Conservation (phyloP, 2,113 vertebrate genomes). For the Gyps fulvus region DNA sequence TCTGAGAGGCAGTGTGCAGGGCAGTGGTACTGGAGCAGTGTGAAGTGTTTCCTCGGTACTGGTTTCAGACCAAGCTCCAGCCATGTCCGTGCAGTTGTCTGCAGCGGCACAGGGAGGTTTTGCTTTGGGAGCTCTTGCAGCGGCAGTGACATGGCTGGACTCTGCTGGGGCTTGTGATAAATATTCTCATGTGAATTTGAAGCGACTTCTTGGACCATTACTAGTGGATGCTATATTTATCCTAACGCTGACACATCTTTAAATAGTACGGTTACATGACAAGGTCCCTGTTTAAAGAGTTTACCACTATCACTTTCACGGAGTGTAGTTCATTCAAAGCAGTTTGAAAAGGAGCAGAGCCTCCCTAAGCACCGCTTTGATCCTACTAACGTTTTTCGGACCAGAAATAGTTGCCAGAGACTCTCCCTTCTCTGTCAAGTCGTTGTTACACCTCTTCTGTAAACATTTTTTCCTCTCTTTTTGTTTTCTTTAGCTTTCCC, state of each 20-base stretch:
- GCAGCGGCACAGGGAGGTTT: rapidly evolving
- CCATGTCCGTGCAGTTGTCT: rapidly evolving
- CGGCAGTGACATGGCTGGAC: background rate
- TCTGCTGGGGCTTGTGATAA: background rate
- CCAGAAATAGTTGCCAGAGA: background rate
- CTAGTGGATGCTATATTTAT: background rate
- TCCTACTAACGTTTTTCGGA: background rate
- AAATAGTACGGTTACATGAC: background rate
- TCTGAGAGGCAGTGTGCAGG: background rate
- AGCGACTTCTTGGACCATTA: rapidly evolving
- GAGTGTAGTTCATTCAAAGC: background rate
- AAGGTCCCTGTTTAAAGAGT: background rate
- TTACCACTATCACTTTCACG: background rate
- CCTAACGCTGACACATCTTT: background rate
- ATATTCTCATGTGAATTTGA: background rate
- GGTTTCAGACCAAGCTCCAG: background rate
- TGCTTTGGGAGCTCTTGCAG: background rate
- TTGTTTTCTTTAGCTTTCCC: background rate
- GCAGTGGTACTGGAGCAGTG: rapidly evolving
- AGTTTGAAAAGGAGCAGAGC: background rate
- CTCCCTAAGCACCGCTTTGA: background rate
- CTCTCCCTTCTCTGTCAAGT: background rate
- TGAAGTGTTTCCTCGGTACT: background rate
- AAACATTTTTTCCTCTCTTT: background rate
- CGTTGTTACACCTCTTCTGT: background rate